Base-by-base conservation (phyloP, 2,888 invertebrate genomes). In the Microplitis deprimator region DNA sequence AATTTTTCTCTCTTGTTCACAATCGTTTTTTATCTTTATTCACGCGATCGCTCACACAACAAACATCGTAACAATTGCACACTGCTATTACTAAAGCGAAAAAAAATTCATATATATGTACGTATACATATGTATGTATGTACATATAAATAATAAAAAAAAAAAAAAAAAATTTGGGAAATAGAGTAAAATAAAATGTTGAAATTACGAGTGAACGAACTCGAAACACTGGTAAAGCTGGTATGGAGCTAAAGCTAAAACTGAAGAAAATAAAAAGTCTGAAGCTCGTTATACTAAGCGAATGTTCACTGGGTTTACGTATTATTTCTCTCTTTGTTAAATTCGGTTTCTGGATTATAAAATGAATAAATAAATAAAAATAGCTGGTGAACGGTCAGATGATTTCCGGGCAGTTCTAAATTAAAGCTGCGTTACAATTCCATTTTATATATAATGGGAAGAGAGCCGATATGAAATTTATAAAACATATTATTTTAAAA, bases 351-450 rank as follows among this genome's bases (percentile, higher is more conserved):
- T 38, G 38, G 20, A 41, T 62, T 61, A 39, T 39, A 70, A 76
- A 72, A 50, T 50, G 13, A 50, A 50, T 13, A 50, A 50, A 8
- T 50, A 13, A 50, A 50, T 50, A 50, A 50, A 50, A 40, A 40
- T 59, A 40, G 39, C 10, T n/a, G 40, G 10, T 20, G 5, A 50
- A 60, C 20, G 74, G 78, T 79, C 79, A 79, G 79, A 78, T 79
- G 79, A 76, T 78, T 76, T 74, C 39, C 39, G 59, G 64, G 39
- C 62, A 67, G 68, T 13, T 50, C 50, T 13, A 50, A 50, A 50
- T 50, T 50, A 50, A 50, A 13, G 13, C 50, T 29, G 2, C 29
- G 29, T 29, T 29, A 29, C 29, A 29, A 29, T 29, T 3, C 29
- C 29, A 29, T 29, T 29, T 4, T 29, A 29, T 29, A 29, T 29